A percentile compares a stretch with the other conserved stretches of the same genome.
phyloP scores from a whole-genome alignment of 1,140 invertebrate species.

The Habropoda laboriosa region DNA sequence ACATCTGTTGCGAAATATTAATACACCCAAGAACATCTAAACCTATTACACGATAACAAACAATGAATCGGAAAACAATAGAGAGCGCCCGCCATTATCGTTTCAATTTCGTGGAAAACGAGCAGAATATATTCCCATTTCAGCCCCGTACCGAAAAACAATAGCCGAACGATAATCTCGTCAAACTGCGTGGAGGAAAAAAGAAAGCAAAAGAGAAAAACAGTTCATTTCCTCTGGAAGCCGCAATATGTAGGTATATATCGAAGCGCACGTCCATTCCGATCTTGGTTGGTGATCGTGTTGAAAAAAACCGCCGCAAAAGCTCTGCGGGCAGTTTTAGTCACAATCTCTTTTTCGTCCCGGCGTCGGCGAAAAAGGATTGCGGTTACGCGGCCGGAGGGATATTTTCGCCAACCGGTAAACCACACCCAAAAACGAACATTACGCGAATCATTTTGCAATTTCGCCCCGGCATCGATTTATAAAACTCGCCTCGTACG shows the following conservation, averaged over 20 bases:
- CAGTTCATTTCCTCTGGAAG: neutral
- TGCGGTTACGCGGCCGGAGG: neutral
- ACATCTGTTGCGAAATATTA: no score
- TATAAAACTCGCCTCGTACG: conserved; percentile 27
- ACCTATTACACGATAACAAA: neutral
- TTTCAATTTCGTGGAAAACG: neutral
- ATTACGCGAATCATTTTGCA: conserved; percentile 40
- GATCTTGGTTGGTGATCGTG: neutral
- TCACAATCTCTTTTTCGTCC: neutral
- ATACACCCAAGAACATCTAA: neutral
- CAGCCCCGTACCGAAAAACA: no score
- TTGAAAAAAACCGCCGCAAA: neutral
- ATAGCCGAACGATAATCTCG: neutral
- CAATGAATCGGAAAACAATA: neutral
- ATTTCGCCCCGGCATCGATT: conserved; percentile 39
- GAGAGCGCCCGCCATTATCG: neutral
- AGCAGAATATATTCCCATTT: conserved; percentile 1
- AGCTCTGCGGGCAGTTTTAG: neutral
- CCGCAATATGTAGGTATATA: neutral
- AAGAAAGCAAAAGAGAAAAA: no score
- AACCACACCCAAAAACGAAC: conserved; percentile 41
- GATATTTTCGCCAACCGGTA: neutral
- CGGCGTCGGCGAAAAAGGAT: neutral
- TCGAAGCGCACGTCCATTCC: neutral
- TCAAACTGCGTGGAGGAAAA: neutral